Evolutionary conservation across 2,797 vertebrate species (phyloP), one percentile per base, ranked within the genome.

Genomic region (Arctocebus calabarensis): DNA sequence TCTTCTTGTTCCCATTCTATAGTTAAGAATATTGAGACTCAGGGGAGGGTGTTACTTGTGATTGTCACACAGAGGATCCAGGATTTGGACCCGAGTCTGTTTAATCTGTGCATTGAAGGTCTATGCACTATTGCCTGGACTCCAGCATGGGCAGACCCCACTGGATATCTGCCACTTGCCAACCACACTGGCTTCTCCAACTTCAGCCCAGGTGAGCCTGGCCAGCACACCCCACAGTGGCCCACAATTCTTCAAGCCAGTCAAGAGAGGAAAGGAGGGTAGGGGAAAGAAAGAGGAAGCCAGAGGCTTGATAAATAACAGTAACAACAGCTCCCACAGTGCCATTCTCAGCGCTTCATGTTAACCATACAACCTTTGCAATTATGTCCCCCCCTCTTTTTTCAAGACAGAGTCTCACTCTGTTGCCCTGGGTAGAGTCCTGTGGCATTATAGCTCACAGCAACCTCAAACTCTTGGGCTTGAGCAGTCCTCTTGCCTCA

Each of bases 101-200:
- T n/a, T 11, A n/a, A 61, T 25, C 40, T 9, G 0, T 0, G 17
- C 2, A 8, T 27, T 70, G 40, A 64, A 32, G 34, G 62, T 73
- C 20, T 12, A 13, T 2, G 29, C 20, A 40, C 75, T 7, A 0
- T 29, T 11, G 27, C 34, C 4, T 64, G 62, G 52, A 37, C 48
- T 17, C 14, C n/a, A n/a, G 22, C 2, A 0, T 16, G 25, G 57
- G 79, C 0, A 3, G 43, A 22, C 73, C n/a, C 52, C 5, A 0
- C 4, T 14, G 16, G n/a, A 32, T 16, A 1, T 27, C 73, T 32
- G 68, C 32, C 8, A 22, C 64, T 6, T 34, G 37, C 48, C 29
- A 32, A 61, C 62, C 37, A 4, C 5, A 3, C 23, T 16, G 10
- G 64, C 66, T 29, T 45, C 43, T 29, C 61, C 20, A 57, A 22